Percentiles rank a stretch among this genome's conserved stretches.
These are phyloP conservation scores for Corythucha ciliata DNA, from an alignment of 2,888 invertebrate genomes.

Conservation along the genomic window DNA sequence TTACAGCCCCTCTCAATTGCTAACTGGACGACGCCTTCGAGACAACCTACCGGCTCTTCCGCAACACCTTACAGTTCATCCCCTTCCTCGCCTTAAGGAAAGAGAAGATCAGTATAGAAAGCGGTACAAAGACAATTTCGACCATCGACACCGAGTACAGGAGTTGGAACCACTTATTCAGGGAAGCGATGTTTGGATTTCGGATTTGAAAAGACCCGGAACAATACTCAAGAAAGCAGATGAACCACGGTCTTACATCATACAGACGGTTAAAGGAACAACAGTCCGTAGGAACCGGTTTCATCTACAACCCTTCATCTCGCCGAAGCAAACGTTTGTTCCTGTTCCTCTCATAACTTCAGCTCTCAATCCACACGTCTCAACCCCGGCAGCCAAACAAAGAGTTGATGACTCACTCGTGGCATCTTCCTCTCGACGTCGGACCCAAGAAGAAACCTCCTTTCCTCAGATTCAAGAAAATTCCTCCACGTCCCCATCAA, in stretches of 20 bases:
- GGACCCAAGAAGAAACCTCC: too few relatives aligned
- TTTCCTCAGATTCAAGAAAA: too few relatives aligned
- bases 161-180: not conserved
- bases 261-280: conserved; percentile 9
- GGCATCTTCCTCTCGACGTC: too few relatives aligned
- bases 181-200: conserved; percentile 7
- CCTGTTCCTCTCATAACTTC: too few relatives aligned
- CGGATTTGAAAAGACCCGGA: conserved; percentile 4
- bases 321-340: too few relatives aligned
- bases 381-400: too few relatives aligned
- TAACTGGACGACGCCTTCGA: conserved; percentile 6
- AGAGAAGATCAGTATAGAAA: conserved; percentile 2
- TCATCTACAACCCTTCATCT: too few relatives aligned
- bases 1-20: not conserved
- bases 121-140: conserved; percentile 6
- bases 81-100: too few relatives aligned
- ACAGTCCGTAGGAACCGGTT: conserved; percentile 7
- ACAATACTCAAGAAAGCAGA: conserved; percentile 8
- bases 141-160: conserved; percentile 6
- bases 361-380: too few relatives aligned
- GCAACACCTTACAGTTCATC: too few relatives aligned
- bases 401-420: too few relatives aligned
- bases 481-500: too few relatives aligned
- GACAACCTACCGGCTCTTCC: conserved; percentile 3
- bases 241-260: conserved; percentile 11